Evolutionary conservation across 2,888 invertebrate species (phyloP).

Genomic region (Synergus itoensis): DNA sequence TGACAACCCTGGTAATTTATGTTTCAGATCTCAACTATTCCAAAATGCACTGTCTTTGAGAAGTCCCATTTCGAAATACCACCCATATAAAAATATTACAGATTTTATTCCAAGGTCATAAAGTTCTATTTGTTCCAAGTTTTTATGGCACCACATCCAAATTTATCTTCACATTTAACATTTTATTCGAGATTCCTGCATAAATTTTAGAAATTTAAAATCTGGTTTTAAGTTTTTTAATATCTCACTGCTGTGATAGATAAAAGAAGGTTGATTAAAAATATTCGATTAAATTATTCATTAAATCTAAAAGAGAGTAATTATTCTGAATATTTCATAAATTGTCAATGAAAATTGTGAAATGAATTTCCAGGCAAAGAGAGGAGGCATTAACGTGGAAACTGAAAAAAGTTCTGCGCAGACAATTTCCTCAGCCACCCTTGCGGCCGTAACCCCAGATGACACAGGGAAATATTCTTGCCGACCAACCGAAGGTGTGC

Average conservation of each 20-base stretch:
- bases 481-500: slow-evolving; percentile 81
- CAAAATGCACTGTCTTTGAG: slow-evolving; percentile 29
- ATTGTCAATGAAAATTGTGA: background rate
- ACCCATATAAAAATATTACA: background rate
- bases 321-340: background rate
- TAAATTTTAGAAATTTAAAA: background rate
- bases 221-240: fast-evolving
- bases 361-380: slow-evolving; percentile 73
- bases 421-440: slow-evolving; percentile 81
- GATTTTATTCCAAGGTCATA: background rate
- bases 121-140: background rate
- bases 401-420: slow-evolving; percentile 82
- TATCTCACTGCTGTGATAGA: background rate
- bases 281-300: background rate
- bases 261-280: background rate
- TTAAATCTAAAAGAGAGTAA: background rate
- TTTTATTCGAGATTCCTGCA: background rate
- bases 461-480: slow-evolving; percentile 84
- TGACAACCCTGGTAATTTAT: slow-evolving; percentile 80
- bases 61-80: background rate
- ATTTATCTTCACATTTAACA: background rate
- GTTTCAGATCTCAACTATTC: slow-evolving; percentile 47
- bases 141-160: background rate
- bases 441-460: slow-evolving; percentile 80
- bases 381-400: slow-evolving; percentile 83